Conservation (phyloP, 1,140 invertebrate species). For the Hydropsyche tenuis region DNA sequence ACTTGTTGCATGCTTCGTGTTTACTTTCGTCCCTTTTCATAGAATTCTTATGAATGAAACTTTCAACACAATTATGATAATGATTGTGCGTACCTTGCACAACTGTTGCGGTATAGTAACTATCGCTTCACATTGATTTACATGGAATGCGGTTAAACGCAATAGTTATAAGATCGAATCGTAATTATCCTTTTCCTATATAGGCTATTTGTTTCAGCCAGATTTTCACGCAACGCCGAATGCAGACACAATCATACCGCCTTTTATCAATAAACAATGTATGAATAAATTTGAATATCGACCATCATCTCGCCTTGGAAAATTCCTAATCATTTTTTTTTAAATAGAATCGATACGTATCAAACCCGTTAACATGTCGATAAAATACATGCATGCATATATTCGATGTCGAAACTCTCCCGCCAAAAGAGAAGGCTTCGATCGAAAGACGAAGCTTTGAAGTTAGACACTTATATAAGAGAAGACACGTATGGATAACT, state of each 20-base stretch:
- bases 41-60: conserved; percentile 9
- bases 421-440: conserved; percentile 20
- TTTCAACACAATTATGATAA: background rate
- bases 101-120: conserved; percentile 16
- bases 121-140: background rate
- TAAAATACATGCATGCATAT: background rate
- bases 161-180: background rate
- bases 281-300: too few species aligned
- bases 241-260: too few species aligned
- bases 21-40: background rate
- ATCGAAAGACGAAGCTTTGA: background rate
- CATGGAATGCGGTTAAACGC: conserved; percentile 36
- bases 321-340: too few species aligned
- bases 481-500: background rate
- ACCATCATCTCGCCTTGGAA: too few species aligned
- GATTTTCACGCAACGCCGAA: too few species aligned
- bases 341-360: too few species aligned
- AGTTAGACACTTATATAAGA: background rate
- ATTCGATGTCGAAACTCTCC: conserved; percentile 2
- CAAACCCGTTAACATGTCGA: too few species aligned
- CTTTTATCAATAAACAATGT: too few species aligned
- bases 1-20: background rate
- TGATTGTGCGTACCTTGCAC: background rate
- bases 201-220: background rate
- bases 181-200: conserved; percentile 35